Evolutionary conservation across 2,797 vertebrate genomes (phyloP), one percentile per base, ranked within the genome.

Genomic region (Calcarius lapponicus): DNA sequence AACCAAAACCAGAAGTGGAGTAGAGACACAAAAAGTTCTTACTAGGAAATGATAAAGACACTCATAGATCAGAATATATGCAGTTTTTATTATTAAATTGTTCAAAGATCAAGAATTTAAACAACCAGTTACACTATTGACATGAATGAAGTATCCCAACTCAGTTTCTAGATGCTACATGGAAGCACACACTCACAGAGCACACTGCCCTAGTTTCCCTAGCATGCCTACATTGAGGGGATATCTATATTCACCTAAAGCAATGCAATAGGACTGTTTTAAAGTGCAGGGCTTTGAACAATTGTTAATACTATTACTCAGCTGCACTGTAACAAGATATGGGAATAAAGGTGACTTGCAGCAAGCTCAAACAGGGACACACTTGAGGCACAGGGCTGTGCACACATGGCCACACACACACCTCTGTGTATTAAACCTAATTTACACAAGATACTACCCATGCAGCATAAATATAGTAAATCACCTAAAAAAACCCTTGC

Each of bases 1-100:
- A 96, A 95, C 62, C 40, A 92, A 85, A 95, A 96, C 28, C 78
- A 36, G 65, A 93, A 95, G 88, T 20, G 50, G 10, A 26, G 24
- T 25, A 66, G 17, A 80, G 26, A 58, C 17, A 65, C 54, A 58
- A 75, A 73, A 87, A 60, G 19, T 25, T 61, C 80, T 71, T 66
- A 67, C 67, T 12, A 82, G 29, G 4, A 7, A 93, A 87, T 45
- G 26, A 82, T 57, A 74, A 71, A 93, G 40, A 34, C 40, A 56
- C 24, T 53, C 64, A 64, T 0, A 91, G 56, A 56, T 57, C 53
- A 73, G n/a, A 91, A 34, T n/a, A 85, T 25, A 70, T 54, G 15
- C 29, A 50, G 10, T 1, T 88, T 79, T 92, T 56, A 29, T 56
- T 66, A 87, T 28, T 73, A 50, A 89, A 85, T 85, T 70, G 32